Evolutionary conservation across 2,113 vertebrate genomes (phyloP).

Genomic region (Oxygymnocypris stewartii): DNA sequence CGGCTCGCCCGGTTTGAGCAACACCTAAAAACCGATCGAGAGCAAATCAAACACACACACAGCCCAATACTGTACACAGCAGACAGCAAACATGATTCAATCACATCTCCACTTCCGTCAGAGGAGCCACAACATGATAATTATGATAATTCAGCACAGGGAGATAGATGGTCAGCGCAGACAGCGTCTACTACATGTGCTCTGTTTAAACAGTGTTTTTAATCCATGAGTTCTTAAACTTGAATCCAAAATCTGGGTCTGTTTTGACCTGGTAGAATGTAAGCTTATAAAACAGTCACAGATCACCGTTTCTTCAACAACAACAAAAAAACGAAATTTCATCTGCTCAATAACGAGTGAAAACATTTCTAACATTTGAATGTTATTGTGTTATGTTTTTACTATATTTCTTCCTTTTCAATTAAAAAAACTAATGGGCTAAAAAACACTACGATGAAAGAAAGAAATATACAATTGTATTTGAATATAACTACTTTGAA

Average conservation of each 20-base stretch:
- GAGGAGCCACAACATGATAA: slow-evolving; percentile 9
- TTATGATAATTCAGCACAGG: background rate
- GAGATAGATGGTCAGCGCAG: background rate
- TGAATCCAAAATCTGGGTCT: background rate
- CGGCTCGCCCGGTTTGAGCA: too few relatives aligned
- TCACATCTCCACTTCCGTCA: background rate
- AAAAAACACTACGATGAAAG: too few relatives aligned
- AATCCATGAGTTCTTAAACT: background rate
- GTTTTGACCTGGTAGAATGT: background rate
- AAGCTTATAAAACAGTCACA: background rate
- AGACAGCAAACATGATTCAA: slow-evolving; percentile 2
- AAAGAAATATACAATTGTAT: too few relatives aligned
- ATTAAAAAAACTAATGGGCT: too few relatives aligned
- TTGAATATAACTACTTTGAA: too few relatives aligned
- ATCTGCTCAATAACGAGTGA: background rate
- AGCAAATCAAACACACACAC: background rate
- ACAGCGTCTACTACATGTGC: background rate
- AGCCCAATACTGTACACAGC: background rate
- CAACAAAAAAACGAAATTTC: background rate
- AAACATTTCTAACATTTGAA: too few relatives aligned
- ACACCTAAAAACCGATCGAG: background rate
- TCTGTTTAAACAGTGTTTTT: background rate
- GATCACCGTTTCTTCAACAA: background rate
- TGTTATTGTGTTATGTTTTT: too few relatives aligned
- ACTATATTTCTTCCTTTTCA: too few relatives aligned